Evolutionary conservation across 2,113 vertebrate species (phyloP), one percentile per base, ranked within the genome.

Genomic region (Malurus cyaneus): DNA sequence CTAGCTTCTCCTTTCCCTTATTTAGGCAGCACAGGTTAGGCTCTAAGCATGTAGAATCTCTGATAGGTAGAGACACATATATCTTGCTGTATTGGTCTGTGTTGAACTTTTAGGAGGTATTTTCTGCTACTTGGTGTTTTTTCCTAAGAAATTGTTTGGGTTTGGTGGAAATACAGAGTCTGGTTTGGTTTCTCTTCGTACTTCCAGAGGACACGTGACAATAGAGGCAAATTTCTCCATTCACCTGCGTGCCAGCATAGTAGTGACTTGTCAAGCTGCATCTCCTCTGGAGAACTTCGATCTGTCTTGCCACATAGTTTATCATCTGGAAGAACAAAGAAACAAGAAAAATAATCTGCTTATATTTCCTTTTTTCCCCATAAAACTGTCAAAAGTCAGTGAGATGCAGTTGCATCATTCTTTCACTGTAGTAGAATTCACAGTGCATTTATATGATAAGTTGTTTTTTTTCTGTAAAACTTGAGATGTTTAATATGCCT

Each of bases 41-140:
- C 8, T 31, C 44, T 14, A 36, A 41, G 16, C 18, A 0, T 42
- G 16, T 84, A n/a, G 20, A 81, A 56, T 13, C 10, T 2, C 0
- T 46, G 8, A 14, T 47, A 50, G 15, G 57, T 10, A 36, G 25
- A 4, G 11, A 25, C 15, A 26, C 2, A 0, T 25, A 0, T 4
- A 24, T 39, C 24, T 82, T 72, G 8, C 9, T 56, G 3, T 41
- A 28, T 49, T 39, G 6, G 1, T 31, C 11, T 60, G 10, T 46
- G 7, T 46, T 62, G n/a, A 56, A 6, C 6, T 50, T 11, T 11
- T 41, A n/a, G 39, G 44, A 57, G 24, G 7, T 61, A 18, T 4
- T 50, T 91, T 74, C 39, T 86, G 24, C 18, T 36, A 32, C 0
- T 0, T 69, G 7, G 12, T 29, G 11, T 39, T 86, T 41, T 28